Evolutionary conservation across 2,888 invertebrate genomes (phyloP).

Genomic region (Drosophila kanekoi): DNA sequence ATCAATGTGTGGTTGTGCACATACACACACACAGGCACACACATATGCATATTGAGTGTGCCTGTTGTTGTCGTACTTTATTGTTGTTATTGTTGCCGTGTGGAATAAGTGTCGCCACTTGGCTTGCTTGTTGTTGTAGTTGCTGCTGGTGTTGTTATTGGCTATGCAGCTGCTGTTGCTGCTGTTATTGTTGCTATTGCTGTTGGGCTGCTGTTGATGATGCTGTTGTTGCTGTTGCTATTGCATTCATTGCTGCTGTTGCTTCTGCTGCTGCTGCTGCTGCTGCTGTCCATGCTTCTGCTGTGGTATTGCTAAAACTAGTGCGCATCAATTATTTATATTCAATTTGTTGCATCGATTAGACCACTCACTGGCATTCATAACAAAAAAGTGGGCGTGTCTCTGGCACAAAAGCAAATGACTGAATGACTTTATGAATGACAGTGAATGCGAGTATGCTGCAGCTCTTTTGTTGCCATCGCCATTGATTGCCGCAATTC

Average conservation of each 20-base stretch:
- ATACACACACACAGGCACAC: constrained; percentile 17
- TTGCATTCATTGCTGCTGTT: too few relatives aligned
- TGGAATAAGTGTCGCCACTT: constrained; percentile 9
- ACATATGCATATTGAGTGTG: constrained; percentile 2
- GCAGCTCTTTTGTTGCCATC: constrained; percentile 12
- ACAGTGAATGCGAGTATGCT: constrained; percentile 16
- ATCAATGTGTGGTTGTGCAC: constrained; percentile 43
- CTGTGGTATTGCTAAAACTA: constrained; percentile 20
- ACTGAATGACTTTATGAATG: constrained; percentile 24
- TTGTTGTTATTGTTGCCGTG: constrained; percentile 24
- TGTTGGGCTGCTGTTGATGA: too few relatives aligned
- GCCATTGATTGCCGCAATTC: constrained; percentile 39
- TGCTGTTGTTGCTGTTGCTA: too few relatives aligned
- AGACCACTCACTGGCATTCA: constrained; percentile 59
- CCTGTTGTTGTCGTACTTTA: constrained; percentile 31
- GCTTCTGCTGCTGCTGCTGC: too few relatives aligned
- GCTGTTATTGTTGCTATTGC: too few relatives aligned
- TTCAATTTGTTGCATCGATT: constrained; percentile 75
- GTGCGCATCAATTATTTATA: constrained; percentile 73
- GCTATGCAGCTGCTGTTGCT: too few relatives aligned
- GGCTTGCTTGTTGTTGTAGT: constrained; percentile 13
- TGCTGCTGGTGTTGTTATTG: not conserved
- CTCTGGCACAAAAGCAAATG: constrained; percentile 15
- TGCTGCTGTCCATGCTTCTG: not conserved
- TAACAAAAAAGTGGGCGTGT: constrained; percentile 36